Base-by-base conservation (phyloP, 1,140 invertebrate species). In the Leptonema lineaticorne region DNA sequence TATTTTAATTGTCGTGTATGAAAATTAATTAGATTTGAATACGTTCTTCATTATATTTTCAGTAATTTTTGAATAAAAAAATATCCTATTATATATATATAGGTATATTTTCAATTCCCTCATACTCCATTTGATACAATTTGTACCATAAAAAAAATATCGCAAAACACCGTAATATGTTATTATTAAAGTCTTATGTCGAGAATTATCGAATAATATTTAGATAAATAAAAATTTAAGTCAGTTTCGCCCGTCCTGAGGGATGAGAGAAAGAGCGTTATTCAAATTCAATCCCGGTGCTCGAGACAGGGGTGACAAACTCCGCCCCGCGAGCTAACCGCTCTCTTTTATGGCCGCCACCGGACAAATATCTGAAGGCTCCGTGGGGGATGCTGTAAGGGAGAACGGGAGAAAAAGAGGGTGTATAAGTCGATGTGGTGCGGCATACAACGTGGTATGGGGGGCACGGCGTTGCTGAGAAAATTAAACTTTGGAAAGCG, bases 401-500 rank as follows among this genome's bases (percentile, higher is more conserved):
- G 26, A n/a, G 5, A 16, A 29, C 7, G 18, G 64, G 48, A 22
- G 22, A 18, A 18, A 11, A 8, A 5, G 14, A 16, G 53, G 53
- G 59, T 5, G 59, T n/a, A 2, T 41, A 41, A 9, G 37, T 3
- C 9, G 37, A 41, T 14, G n/a, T n/a, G 37, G 37, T 41, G 46
- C 18, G 48, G 53, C 7, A 24, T 1, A 11, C 56, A 28, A 4
- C 7, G 46, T 11, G 14, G 18, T 18, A 26, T 24, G 45, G 63
- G 46, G 14, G 37, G 30, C 16, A 22, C 22, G 65, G 29, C 33
- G 58, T 30, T 59, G 46, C 58, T 29, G 45, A 68, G 67, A 68
- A 68, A 68, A 68, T 68, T 68, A 68, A 68, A 68, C 59, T 68
- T 68, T 68, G 56, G 67, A 68, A 59, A 60, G 67, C 57, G 58